Evolutionary conservation across 2,113 vertebrate species (phyloP), one percentile per base, ranked within the genome.

Genomic region (Larimichthys crocea): DNA sequence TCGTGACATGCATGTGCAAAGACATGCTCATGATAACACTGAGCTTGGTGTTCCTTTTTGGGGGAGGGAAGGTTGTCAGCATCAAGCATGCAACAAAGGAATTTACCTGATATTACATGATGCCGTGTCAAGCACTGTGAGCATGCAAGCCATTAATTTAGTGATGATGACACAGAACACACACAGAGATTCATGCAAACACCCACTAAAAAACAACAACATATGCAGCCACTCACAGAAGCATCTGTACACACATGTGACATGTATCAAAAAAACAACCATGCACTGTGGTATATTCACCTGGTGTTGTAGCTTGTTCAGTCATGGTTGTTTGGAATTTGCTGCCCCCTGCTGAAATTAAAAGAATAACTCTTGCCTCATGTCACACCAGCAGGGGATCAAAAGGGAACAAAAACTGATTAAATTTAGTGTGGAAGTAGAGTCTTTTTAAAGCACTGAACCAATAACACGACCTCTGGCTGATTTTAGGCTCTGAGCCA

Each of bases 311-410:
- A 63, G 62, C 82, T 44, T 42, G 22, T 80, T 76, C 81, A 65
- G 64, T 77, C 44, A 79, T 31, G 75, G 79, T 85, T 74, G 56
- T 87, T 83, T 88, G 53, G 68, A 89, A 84, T 92, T 72, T 92
- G 90, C 92, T 93, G 91, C 92, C 92, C 89, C 87, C 92, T 93
- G 91, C 85, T 91, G 92, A 91, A 89, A 67, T 60, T 29, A 79
- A 31, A 50, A 70, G 57, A 88, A 81, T 22, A 77, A 82, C 2
- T 73, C 48, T 26, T 70, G 31, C 29, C 22, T 76, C 55, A 64
- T 76, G 71, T 83, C 40, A 59, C 26, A 76, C 42, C 48, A 65
- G 55, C 24, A 76, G 42, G 48, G 40, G 12, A 75, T 78, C 14
- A 75, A 70, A 59, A 42, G 31, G 3, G 10, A 84, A 80, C 8